Percentiles rank a stretch among this genome's conserved stretches.
Evolutionary conservation across 2,797 vertebrate genomes (phyloP).

Genomic region (Botia kubotai): DNA sequence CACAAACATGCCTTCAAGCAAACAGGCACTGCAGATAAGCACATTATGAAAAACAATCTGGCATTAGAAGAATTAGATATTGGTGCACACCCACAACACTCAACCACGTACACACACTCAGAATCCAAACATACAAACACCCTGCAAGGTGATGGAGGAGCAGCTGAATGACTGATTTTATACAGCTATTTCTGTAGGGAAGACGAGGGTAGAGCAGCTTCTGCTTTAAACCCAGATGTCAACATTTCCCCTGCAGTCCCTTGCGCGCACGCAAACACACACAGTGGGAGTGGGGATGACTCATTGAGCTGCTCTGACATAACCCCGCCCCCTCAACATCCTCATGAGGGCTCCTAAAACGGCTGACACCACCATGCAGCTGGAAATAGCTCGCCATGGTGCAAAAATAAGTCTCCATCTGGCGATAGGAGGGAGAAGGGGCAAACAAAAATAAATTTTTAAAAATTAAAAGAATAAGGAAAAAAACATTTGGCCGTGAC

Average conservation of each 20-base stretch:
- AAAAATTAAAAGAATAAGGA: conserved; percentile 33
- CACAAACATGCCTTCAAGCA: conserved; percentile 22
- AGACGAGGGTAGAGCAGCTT: neutral
- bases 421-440: conserved; percentile 11
- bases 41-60: conserved; percentile 11
- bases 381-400: conserved; percentile 49
- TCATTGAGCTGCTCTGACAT: conserved; percentile 66
- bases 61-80: neutral
- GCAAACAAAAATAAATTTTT: neutral
- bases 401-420: conserved; percentile 49
- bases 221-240: conserved; percentile 38
- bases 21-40: neutral
- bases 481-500: conserved; percentile 33
- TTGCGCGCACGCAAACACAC: neutral
- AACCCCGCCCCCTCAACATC: conserved; percentile 64
- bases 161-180: neutral
- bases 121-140: neutral
- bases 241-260: conserved; percentile 46
- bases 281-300: conserved; percentile 66
- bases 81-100: neutral
- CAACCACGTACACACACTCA: neutral
- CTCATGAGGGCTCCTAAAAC: conserved; percentile 63
- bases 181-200: conserved; percentile 13
- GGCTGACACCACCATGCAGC: conserved; percentile 53
- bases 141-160: neutral